Evolutionary conservation across 2,888 invertebrate genomes (phyloP), one percentile per base, ranked within the genome.

Genomic region (Deilephila elpenor): DNA sequence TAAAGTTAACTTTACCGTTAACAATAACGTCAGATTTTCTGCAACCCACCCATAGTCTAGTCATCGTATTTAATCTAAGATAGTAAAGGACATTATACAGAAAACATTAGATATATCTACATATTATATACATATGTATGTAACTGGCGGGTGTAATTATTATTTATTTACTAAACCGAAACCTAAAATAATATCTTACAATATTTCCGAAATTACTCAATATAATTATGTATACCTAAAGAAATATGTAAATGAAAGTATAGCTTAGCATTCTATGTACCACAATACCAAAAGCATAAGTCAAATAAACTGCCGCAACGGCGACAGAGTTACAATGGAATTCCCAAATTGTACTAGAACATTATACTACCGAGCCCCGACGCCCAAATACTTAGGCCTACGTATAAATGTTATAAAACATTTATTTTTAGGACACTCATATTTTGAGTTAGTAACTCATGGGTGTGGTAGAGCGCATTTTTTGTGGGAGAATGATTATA

Each of bases 341-440:
- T 86, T 84, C 73, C 86, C 86, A 83, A 86, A 86, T 83, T 82
- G 80, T 82, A 78, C 78, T 79, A 71, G 32, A 71, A 56, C 70
- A 71, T 71, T 71, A 70, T 56, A 56, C 70, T 56, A 32, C 32
- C 56, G 56, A 29, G 70, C 29, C 29, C 51, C 56, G 44, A 32
- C 44, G 51, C 34, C 59, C 32, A 71, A 56, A 59, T 56, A 59
- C 29, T 56, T 71, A 34, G 56, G 59, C n/a, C 70, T 71, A 53
- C 44, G 51, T 53, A 72, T 56, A 20, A 44, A 71, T 62, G 34
- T 62, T 25, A 25, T 0, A 64, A 62, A 62, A 64, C 20, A 64
- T 64, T 44, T 44, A 44, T 67, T 67, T 67, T 67, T 67, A 67
- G 20, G 67, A 67, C 44, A 6, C 17, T 20, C 44, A 25, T 19